phyloP scores from a whole-genome alignment of 1,140 invertebrate species.

The Cylas formicarius region DNA sequence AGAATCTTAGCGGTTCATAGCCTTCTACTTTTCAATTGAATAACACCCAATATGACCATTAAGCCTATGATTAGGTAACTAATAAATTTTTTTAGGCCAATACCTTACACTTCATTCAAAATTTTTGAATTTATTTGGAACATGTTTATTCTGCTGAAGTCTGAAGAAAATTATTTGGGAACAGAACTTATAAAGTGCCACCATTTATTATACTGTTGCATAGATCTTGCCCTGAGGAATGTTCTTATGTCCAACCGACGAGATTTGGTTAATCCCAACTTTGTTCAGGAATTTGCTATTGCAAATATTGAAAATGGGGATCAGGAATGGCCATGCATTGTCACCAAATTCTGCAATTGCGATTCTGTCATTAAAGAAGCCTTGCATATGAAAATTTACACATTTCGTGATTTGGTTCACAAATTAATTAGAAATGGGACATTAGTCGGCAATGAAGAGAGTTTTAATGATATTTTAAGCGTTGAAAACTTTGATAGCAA shows the following conservation, averaged over 20 bases:
- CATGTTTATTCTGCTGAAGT: conserved; percentile 87
- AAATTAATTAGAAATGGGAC: conserved; percentile 74
- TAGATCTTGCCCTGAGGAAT: conserved; percentile 87
- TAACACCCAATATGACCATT: conserved; percentile 1
- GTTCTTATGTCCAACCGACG: conserved; percentile 70
- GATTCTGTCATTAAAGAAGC: conserved; percentile 78
- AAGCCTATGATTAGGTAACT: conserved; percentile 4
- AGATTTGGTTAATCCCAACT: conserved; percentile 79
- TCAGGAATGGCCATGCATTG: conserved; percentile 71
- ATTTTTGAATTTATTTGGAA: conserved; percentile 93
- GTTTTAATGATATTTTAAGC: conserved; percentile 64
- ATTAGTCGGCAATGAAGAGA: conserved; percentile 56
- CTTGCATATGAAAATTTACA: conserved; percentile 84
- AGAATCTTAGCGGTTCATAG: too few species aligned
- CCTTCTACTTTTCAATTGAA: background rate
- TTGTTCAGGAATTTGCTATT: conserved; percentile 68
- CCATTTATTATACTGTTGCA: conserved; percentile 81
- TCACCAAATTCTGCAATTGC: conserved; percentile 73
- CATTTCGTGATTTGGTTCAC: conserved; percentile 70
- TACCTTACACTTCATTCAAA: conserved; percentile 68
- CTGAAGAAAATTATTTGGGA: conserved; percentile 70
- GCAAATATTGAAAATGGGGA: conserved; percentile 61
- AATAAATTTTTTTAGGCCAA: conserved; percentile 46
- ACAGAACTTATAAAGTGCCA: conserved; percentile 93
- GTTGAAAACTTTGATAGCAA: conserved; percentile 67